Evolutionary conservation across 2,113 vertebrate genomes (phyloP).

Genomic region (Sinocyclocheilus maitianheensis): DNA sequence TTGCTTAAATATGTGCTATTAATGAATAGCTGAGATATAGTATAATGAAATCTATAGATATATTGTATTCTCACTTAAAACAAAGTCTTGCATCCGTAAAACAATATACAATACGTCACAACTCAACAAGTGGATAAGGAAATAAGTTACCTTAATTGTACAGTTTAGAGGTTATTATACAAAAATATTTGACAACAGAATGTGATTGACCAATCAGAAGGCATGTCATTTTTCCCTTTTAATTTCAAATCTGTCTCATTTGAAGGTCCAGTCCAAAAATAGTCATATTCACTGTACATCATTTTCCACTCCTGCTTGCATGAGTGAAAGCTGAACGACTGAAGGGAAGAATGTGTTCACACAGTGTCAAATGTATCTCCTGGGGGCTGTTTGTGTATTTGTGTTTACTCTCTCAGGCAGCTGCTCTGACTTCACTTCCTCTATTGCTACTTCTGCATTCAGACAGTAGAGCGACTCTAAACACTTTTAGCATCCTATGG

Average conservation of each 20-base stretch:
- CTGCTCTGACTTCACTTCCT: conserved; percentile 43
- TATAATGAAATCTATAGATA: too few relatives aligned
- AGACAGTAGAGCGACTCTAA: not conserved
- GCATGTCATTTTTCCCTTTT: too few relatives aligned
- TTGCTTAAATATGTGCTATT: too few relatives aligned
- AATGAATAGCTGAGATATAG: too few relatives aligned
- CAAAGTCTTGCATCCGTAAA: too few relatives aligned
- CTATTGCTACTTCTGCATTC: not conserved
- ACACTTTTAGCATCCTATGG: not conserved
- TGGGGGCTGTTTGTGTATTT: conserved; percentile 38
- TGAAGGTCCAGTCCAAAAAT: not conserved
- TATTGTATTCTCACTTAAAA: too few relatives aligned
- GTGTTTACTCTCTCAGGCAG: conserved; percentile 43
- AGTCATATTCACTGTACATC: not conserved
- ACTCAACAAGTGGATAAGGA: too few relatives aligned
- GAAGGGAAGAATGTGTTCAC: conserved; percentile 21
- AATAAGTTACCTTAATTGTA: too few relatives aligned
- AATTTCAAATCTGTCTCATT: not conserved
- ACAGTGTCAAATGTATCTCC: conserved; percentile 50
- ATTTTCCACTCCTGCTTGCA: not conserved
- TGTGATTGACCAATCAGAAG: too few relatives aligned
- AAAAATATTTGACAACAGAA: too few relatives aligned
- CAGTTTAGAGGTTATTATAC: too few relatives aligned
- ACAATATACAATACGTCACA: too few relatives aligned
- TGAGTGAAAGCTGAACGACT: conserved; percentile 9